A percentile compares a stretch with the other conserved stretches of the same genome.
Conservation (phyloP, 1,140 invertebrate genomes). For the Leptoteleia sp. region DNA sequence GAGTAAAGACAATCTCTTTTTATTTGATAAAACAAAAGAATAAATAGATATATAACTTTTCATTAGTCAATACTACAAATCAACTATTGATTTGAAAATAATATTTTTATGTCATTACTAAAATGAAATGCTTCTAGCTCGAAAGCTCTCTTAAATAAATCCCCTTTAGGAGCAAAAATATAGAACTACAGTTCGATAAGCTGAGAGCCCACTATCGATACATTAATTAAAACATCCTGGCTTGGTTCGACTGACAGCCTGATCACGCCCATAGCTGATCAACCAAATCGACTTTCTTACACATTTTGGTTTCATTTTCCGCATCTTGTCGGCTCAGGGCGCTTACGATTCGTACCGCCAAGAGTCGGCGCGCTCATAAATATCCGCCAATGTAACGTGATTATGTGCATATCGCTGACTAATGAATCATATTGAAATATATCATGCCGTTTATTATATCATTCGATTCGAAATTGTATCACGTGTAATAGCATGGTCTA, state of each 20-base stretch:
- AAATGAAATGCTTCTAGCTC: too few relatives aligned
- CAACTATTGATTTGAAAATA: too few relatives aligned
- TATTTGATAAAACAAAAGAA: too few relatives aligned
- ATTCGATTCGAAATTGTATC: constrained; percentile 55
- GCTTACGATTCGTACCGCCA: constrained; percentile 49
- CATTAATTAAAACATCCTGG: constrained; percentile 70
- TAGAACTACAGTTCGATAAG: constrained; percentile 69
- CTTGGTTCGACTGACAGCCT: constrained; percentile 63
- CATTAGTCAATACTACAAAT: too few relatives aligned
- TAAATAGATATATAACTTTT: too few relatives aligned
- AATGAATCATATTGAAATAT: constrained; percentile 62
- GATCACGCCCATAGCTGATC: constrained; percentile 67
- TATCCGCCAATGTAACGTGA: constrained; percentile 61
- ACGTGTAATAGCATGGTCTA: constrained; percentile 46
- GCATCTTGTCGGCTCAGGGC: constrained; percentile 37
- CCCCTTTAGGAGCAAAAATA: too few relatives aligned
- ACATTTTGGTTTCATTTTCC: constrained; percentile 60
- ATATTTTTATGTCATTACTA: too few relatives aligned
- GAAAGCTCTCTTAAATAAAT: too few relatives aligned
- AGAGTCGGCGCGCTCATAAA: constrained; percentile 52
- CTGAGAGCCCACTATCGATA: constrained; percentile 65
- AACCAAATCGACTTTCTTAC: constrained; percentile 63
- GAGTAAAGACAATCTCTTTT: too few relatives aligned
- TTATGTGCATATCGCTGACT: constrained; percentile 53
- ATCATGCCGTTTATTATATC: constrained; percentile 60